Evolutionary conservation across 2,888 invertebrate genomes (phyloP).

Genomic region (Drosophila kambysellisi): DNA sequence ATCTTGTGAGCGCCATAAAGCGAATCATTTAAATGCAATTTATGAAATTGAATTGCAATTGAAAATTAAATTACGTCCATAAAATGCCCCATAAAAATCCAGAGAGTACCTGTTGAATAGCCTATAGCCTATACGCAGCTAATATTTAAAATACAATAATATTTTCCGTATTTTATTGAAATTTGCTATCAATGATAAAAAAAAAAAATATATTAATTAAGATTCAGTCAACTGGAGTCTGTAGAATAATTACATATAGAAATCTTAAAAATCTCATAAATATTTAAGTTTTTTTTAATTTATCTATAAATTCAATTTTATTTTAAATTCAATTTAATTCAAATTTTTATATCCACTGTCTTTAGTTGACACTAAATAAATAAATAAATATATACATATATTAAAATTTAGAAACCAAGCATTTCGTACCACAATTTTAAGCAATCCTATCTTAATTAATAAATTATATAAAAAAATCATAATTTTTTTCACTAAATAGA

Average conservation of each 20-base stretch:
- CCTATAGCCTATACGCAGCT: too few species aligned
- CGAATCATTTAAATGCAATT: slow-evolving; percentile 51
- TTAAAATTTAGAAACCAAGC: not conserved
- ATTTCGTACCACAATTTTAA: not conserved
- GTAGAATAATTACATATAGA: not conserved
- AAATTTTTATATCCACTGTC: too few species aligned
- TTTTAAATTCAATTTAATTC: too few species aligned
- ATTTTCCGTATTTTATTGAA: not conserved
- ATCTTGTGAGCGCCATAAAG: slow-evolving; percentile 42
- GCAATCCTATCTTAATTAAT: not conserved
- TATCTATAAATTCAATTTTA: too few species aligned
- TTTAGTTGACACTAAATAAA: too few species aligned
- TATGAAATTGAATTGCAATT: slow-evolving; percentile 60
- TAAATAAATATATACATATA: not conserved
- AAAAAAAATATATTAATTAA: not conserved
- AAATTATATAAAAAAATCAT: not conserved
- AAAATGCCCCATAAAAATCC: not conserved
- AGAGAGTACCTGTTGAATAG: not conserved
- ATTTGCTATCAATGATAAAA: not conserved
- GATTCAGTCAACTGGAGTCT: not conserved
- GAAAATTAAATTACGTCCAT: slow-evolving; percentile 44
- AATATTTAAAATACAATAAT: not conserved
- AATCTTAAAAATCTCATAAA: too few species aligned
- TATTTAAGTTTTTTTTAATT: too few species aligned
- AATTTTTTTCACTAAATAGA: not conserved